These are phyloP conservation scores for Microcebus griseorufus DNA, from an alignment of 2,113 vertebrate genomes.

Conservation along the genomic window DNA sequence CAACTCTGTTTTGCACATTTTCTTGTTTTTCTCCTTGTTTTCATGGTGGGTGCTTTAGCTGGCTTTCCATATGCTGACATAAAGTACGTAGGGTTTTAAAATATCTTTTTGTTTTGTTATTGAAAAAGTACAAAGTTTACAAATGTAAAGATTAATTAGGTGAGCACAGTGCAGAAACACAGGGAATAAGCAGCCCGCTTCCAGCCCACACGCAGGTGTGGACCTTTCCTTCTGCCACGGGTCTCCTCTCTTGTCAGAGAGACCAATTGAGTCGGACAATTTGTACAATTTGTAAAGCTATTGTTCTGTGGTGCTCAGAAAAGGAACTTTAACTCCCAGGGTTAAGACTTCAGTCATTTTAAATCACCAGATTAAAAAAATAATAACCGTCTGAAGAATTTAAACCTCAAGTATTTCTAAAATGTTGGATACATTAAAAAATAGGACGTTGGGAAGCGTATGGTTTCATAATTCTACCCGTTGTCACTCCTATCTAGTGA, in stretches of 20 bases:
- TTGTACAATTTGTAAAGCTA: not conserved
- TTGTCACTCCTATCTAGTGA: not conserved
- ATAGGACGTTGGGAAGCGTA: not conserved
- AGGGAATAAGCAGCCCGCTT: rapidly evolving
- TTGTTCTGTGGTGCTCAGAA: not conserved
- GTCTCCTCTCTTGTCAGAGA: too few relatives aligned
- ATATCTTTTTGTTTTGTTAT: not conserved
- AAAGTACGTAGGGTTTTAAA: not conserved
- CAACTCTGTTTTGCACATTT: not conserved
- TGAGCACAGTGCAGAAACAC: rapidly evolving
- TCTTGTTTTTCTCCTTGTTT: not conserved
- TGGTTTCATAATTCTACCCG: not conserved
- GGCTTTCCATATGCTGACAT: not conserved
- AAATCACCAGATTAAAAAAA: not conserved
- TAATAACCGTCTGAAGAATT: not conserved
- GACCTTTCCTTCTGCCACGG: rapidly evolving
- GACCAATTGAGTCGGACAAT: too few relatives aligned
- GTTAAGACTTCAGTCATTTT: not conserved
- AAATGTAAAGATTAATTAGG: too few relatives aligned
- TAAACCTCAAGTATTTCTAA: constrained; percentile 32
- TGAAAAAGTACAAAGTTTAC: not conserved
- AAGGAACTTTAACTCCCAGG: not conserved
- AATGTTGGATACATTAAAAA: not conserved
- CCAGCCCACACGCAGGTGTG: rapidly evolving
- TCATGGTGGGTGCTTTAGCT: not conserved